phyloP scores from a whole-genome alignment of 2,113 vertebrate species.

The Rhabdornis inornatus region DNA sequence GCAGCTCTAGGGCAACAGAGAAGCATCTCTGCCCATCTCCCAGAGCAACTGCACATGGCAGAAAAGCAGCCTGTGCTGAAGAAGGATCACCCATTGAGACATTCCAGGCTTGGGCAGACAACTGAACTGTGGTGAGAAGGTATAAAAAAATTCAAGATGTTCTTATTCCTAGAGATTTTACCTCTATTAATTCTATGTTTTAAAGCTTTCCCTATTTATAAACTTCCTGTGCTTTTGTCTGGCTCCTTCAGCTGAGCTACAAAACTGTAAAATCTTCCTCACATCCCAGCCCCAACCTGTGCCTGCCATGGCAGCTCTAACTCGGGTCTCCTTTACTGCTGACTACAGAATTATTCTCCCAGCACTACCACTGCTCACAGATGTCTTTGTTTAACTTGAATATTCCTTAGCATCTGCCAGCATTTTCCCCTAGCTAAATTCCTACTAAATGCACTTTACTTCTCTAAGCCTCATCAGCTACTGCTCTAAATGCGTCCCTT shows the following conservation, averaged over 20 bases:
- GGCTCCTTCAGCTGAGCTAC: background rate
- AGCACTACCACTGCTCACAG: background rate
- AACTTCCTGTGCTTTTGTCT: background rate
- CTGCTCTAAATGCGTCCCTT: background rate
- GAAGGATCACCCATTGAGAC: background rate
- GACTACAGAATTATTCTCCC: background rate
- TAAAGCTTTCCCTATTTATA: background rate
- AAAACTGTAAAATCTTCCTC: background rate
- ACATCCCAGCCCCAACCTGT: background rate
- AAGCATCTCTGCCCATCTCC: background rate
- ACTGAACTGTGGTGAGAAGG: background rate
- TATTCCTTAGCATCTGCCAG: conserved; percentile 2
- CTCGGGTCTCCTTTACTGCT: background rate
- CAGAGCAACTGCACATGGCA: background rate
- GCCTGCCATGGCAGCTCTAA: background rate
- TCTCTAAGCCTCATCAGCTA: background rate
- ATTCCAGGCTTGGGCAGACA: background rate
- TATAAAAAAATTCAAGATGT: background rate
- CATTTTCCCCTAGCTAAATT: background rate
- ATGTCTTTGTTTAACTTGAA: conserved; percentile 38
- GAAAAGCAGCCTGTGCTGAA: background rate
- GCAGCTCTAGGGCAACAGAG: background rate
- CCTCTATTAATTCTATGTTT: background rate
- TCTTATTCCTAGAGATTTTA: background rate
- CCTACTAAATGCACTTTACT: background rate